Conservation (phyloP, 2,797 vertebrate species). For the Acipenser transmontanus region DNA sequence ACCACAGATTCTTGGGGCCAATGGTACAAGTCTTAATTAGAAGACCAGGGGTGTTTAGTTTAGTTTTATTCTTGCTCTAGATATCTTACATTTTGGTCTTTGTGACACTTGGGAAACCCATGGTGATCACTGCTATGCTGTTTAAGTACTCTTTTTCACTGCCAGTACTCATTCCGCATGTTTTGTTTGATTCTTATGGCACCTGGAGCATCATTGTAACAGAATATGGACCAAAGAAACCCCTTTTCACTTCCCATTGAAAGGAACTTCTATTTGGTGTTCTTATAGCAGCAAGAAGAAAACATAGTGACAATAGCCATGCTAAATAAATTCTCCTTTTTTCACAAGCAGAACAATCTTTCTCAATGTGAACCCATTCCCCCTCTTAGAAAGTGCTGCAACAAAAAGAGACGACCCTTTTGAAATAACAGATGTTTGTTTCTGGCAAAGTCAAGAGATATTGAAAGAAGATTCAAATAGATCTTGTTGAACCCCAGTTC, state of each 20-base stretch:
- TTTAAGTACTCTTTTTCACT: slow-evolving; percentile 70
- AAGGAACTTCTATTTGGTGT: slow-evolving; percentile 60
- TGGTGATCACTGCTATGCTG: slow-evolving; percentile 70
- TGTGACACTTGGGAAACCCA: slow-evolving; percentile 62
- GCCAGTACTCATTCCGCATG: slow-evolving; percentile 58
- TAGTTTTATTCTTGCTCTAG: slow-evolving; percentile 81
- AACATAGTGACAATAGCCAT: slow-evolving; percentile 71
- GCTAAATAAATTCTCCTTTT: slow-evolving; percentile 71
- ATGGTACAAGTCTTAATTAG: slow-evolving; percentile 71
- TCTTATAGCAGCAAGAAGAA: slow-evolving; percentile 46
- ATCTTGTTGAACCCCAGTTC: slow-evolving; percentile 41
- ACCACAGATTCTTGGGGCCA: slow-evolving; percentile 65
- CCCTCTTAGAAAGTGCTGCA: slow-evolving; percentile 48
- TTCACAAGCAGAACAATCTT: slow-evolving; percentile 52
- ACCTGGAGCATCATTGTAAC: slow-evolving; percentile 81
- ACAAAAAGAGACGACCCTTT: slow-evolving; percentile 50
- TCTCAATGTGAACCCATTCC: slow-evolving; percentile 62
- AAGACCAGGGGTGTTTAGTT: slow-evolving; percentile 68
- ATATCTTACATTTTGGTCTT: slow-evolving; percentile 77
- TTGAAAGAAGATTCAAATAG: slow-evolving; percentile 27
- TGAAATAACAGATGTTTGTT: slow-evolving; percentile 68
- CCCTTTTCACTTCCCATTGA: slow-evolving; percentile 62
- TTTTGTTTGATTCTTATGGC: slow-evolving; percentile 62
- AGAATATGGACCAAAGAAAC: slow-evolving; percentile 64
- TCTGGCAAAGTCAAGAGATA: slow-evolving; percentile 51